Evolutionary conservation across 2,113 vertebrate genomes (phyloP).

Genomic region (zebrafish (Danio rerio)): DNA sequence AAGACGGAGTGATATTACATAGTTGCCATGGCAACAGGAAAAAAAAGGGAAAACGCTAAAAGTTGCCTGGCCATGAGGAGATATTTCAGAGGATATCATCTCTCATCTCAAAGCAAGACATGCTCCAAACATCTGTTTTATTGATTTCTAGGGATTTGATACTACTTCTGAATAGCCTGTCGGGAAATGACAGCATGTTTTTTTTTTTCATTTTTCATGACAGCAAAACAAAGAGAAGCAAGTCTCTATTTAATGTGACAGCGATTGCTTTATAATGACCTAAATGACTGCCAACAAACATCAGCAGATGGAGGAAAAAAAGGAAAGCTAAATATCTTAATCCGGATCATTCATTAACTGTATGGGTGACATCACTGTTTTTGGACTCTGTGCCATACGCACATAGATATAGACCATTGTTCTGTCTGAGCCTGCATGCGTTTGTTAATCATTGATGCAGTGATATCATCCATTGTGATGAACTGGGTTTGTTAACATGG

Average conservation of each 20-base stretch:
- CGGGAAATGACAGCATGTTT: not conserved
- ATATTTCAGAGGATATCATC: conserved; percentile 58
- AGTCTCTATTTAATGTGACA: conserved; percentile 4
- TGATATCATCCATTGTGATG: conserved; percentile 32
- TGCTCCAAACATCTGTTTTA: not conserved
- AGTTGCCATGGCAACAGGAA: conserved; percentile 76
- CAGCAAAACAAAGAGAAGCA: not conserved
- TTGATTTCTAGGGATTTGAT: conserved; percentile 32
- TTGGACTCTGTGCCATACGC: conserved; percentile 49
- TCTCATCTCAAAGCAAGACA: conserved; percentile 31
- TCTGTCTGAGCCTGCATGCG: not conserved
- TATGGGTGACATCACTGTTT: conserved; percentile 62
- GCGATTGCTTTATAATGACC: conserved; percentile 21
- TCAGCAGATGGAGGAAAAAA: conserved; percentile 51
- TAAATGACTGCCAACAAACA: conserved; percentile 59
- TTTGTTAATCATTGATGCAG: conserved; percentile 40
- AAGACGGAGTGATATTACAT: conserved; percentile 58
- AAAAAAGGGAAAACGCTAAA: conserved; percentile 49
- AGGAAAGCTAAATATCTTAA: conserved; percentile 49
- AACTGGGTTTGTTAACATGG: not conserved
- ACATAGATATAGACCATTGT: conserved; percentile 19
- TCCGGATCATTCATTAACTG: conserved; percentile 71
- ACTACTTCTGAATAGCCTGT: conserved; percentile 10
- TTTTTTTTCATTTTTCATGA: not conserved
- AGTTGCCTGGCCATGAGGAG: conserved; percentile 60